Conservation (phyloP, 2,113 vertebrate genomes). For the Andinoacara biseriatus region DNA sequence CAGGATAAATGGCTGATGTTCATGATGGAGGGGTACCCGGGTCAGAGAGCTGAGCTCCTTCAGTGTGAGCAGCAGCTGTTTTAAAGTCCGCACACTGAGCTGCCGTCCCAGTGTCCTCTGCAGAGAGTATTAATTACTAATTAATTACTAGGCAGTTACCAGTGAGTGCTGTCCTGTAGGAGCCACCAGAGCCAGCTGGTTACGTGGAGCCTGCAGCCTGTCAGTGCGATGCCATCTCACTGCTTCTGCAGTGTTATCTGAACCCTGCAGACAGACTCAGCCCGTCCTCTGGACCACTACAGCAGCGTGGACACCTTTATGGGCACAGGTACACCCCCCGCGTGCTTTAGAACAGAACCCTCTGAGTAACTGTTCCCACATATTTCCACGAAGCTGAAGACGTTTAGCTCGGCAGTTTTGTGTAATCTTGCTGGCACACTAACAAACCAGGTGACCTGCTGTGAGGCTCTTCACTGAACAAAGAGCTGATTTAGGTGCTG, state of each 20-base stretch:
- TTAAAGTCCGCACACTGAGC: neutral
- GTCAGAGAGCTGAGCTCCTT: too few species aligned
- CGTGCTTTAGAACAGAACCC: accelerated
- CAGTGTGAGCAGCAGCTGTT: neutral
- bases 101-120: neutral
- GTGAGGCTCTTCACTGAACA: too few species aligned
- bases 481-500: too few species aligned
- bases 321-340: neutral
- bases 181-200: neutral
- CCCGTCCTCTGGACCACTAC: neutral
- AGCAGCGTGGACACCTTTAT: too few species aligned
- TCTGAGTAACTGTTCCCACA: too few species aligned
- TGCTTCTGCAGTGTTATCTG: too few species aligned
- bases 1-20: too few species aligned
- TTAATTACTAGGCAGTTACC: neutral
- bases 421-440: too few species aligned
- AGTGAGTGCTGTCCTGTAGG: accelerated
- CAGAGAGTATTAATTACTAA: neutral
- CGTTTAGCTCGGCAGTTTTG: too few species aligned
- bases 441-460: too few species aligned
- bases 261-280: neutral
- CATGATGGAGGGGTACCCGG: too few species aligned
- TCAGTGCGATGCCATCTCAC: neutral
- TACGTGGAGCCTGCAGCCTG: neutral
- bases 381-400: too few species aligned